Evolutionary conservation across 2,797 vertebrate species (phyloP).

Genomic region (Okamejei kenojei): DNA sequence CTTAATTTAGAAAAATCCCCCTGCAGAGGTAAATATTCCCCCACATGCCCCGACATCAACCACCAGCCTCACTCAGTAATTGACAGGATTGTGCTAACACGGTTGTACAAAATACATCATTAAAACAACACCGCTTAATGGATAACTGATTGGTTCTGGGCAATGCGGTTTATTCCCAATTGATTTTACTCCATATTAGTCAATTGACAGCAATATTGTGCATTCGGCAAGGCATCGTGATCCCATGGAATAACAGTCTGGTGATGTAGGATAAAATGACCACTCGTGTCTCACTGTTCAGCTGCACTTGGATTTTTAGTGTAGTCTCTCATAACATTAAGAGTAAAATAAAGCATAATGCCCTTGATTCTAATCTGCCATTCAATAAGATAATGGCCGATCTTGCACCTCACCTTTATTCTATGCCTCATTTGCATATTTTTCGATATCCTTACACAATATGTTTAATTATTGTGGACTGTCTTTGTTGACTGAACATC

Average conservation of each 20-base stretch:
- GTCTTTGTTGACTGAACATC: background rate
- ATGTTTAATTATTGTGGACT: background rate
- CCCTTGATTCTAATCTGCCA: background rate
- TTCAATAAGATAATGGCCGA: background rate
- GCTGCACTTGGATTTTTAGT: background rate
- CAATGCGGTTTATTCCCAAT: background rate
- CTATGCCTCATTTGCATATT: background rate
- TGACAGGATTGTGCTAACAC: background rate
- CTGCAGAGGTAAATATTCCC: background rate
- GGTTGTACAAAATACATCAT: too few relatives aligned
- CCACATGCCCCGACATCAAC: background rate
- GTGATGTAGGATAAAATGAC: background rate
- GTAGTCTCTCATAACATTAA: background rate
- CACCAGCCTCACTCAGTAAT: background rate
- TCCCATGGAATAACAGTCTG: background rate
- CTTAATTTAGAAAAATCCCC: background rate
- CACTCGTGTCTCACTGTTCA: background rate
- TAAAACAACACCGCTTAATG: too few relatives aligned
- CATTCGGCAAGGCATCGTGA: background rate
- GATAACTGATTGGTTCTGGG: background rate
- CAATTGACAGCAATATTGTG: background rate
- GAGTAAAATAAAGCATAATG: background rate
- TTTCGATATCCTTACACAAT: too few relatives aligned
- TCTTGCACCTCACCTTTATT: background rate
- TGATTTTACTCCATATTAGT: background rate